phyloP scores from a whole-genome alignment of 2,797 vertebrate genomes.

The Sebastes matsubarae region DNA sequence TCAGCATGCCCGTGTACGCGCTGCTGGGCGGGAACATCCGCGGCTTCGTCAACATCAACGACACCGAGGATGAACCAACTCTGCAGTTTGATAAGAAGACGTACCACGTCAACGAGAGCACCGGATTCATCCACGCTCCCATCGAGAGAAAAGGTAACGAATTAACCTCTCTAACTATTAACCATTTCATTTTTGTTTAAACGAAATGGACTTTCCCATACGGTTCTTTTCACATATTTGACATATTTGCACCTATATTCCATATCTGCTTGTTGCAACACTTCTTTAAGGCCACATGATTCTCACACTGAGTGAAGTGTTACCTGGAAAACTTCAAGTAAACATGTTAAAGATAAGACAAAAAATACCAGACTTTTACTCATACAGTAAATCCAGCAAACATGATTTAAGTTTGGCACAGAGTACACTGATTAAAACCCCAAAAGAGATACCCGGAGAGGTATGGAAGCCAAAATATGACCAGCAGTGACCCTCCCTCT shows the following conservation, averaged over 20 bases:
- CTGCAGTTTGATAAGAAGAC: slow-evolving; percentile 92
- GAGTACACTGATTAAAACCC: not conserved
- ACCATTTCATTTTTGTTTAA: not conserved
- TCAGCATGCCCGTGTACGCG: slow-evolving; percentile 95
- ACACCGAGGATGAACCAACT: slow-evolving; percentile 92
- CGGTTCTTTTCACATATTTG: not conserved
- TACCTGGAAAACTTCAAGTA: not conserved
- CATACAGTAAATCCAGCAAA: not conserved
- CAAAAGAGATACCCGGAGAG: not conserved
- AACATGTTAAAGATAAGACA: not conserved
- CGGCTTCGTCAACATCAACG: slow-evolving; percentile 86
- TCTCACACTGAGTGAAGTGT: not conserved
- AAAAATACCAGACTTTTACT: not conserved
- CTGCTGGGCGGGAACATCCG: slow-evolving; percentile 88
- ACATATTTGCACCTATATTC: not conserved
- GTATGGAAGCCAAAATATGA: not conserved
- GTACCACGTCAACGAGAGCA: slow-evolving; percentile 90
- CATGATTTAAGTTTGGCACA: not conserved
- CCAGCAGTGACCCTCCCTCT: not conserved
- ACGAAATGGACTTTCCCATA: not conserved
- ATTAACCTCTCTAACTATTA: not conserved
- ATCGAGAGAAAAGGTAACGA: slow-evolving; percentile 90
- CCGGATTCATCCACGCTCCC: slow-evolving; percentile 85
- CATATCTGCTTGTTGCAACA: not conserved
- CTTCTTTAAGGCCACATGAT: not conserved